Base-by-base conservation (phyloP, 2,888 invertebrate species). In the Idaea biselata region DNA sequence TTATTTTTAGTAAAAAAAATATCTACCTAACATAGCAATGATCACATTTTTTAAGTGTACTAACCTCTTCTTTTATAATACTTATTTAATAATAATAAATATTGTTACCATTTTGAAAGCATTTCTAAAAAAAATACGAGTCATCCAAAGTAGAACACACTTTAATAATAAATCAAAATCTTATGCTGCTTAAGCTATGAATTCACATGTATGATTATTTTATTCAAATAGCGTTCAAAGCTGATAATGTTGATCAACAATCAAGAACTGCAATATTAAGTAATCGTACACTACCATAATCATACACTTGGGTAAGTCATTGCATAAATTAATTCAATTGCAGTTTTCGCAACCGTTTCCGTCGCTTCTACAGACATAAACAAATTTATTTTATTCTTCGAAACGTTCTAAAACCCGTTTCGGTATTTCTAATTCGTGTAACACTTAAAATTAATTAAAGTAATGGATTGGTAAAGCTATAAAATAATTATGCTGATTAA, bases 321-420 rank as follows among this genome's bases (percentile, higher is more conserved):
- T 68, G 67, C 64, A 62, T 62, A 60, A 68, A 67, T 65, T 64
- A 58, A 44, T 53, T 63, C 58, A 33, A 67, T 68, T 62, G 69
- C 64, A 67, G 55, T 62, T 55, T 58, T 62, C 62, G 67, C 66
- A 67, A 68, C 68, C 63, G 59, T 71, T 70, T 68, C 70, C 66
- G 66, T 64, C 67, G 65, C 70, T 70, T 70, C 70, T 60, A 67
- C 66, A 71, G 56, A 55, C 14, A 1, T 18, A 18, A 8, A 33
- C 6, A 33, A 1, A 33, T 5, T 33, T 44, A 44, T 44, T 44
- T 44, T 14, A 14, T 44, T 33, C 33, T 33, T 33, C 6, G 7
- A 33, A 33, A 33, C 33, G 33, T 33, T 44, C 44, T 44, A 44
- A 44, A 44, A 44, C 44, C 14, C 7, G 44, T 44, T 44, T 44